phyloP scores from a whole-genome alignment of 1,140 invertebrate genomes.

The Halictus rubicundus region DNA sequence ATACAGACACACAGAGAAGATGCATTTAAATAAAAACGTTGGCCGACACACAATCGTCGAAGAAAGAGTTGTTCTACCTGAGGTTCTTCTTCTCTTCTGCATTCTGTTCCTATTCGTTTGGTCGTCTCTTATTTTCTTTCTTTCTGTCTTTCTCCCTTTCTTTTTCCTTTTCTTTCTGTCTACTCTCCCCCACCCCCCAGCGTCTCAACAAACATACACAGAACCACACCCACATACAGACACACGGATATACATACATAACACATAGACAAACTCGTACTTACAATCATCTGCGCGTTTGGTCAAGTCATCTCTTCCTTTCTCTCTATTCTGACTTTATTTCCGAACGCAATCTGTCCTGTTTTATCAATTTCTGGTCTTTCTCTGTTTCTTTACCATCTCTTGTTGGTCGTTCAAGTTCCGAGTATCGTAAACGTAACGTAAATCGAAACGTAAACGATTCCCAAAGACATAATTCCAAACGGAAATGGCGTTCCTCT shows the following conservation, averaged over 20 bases:
- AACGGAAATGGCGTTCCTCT: not conserved
- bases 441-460: too few relatives aligned
- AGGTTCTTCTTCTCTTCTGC: not conserved
- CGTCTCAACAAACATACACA: too few relatives aligned
- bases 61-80: conserved; percentile 13
- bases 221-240: too few relatives aligned
- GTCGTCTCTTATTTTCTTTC: not conserved
- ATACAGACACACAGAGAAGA: too few relatives aligned
- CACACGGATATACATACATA: too few relatives aligned
- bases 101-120: not conserved
- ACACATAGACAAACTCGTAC: not conserved
- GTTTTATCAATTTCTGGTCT: not conserved
- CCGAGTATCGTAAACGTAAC: not conserved
- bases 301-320: conserved; percentile 39
- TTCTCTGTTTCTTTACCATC: conserved; percentile 6
- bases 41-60: not conserved
- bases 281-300: conserved; percentile 20
- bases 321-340: conserved; percentile 36
- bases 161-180: too few relatives aligned
- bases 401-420: not conserved
- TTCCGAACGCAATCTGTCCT: conserved; percentile 12
- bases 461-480: too few relatives aligned
- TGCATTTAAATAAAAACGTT: not conserved
- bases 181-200: too few relatives aligned
- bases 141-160: not conserved